Conservation (phyloP, 2,113 vertebrate genomes). For the Suncus etruscus region DNA sequence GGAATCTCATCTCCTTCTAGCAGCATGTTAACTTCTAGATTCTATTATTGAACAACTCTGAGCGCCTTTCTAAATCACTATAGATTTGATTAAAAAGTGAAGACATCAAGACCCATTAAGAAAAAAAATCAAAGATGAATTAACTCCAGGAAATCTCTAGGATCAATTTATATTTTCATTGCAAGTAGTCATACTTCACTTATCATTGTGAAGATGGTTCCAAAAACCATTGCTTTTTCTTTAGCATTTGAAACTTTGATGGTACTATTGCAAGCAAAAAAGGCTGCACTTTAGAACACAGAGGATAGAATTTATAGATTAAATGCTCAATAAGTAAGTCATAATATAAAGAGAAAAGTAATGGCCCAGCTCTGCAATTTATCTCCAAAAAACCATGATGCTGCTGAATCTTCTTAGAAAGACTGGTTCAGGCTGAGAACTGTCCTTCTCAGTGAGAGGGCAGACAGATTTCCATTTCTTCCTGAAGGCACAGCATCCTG, state of each 20-base stretch:
- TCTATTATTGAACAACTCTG: conserved; percentile 29
- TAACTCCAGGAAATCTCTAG: conserved; percentile 49
- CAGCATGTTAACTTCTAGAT: background rate
- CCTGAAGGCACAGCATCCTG: no score
- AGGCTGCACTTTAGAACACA: background rate
- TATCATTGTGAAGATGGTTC: conserved; percentile 31
- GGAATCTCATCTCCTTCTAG: background rate
- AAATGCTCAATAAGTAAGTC: background rate
- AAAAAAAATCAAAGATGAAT: conserved; percentile 52
- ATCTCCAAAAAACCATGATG: no score
- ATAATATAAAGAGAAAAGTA: background rate
- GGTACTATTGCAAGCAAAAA: conserved; percentile 4
- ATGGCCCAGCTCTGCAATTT: no score
- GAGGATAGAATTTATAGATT: background rate
- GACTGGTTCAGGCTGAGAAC: no score
- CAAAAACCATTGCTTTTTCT: conserved; percentile 12
- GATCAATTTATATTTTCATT: conserved; percentile 52
- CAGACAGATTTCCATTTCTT: no score
- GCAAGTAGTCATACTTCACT: background rate
- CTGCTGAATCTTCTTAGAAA: no score
- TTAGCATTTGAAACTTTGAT: background rate
- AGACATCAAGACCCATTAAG: conserved; percentile 19
- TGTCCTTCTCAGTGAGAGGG: no score
- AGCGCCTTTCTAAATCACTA: background rate
- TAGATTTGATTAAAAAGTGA: conserved; percentile 42